A percentile compares a stretch with the other conserved stretches of the same genome.
Evolutionary conservation across 2,797 vertebrate species (phyloP).

Genomic region (Furcifer pardalis): DNA sequence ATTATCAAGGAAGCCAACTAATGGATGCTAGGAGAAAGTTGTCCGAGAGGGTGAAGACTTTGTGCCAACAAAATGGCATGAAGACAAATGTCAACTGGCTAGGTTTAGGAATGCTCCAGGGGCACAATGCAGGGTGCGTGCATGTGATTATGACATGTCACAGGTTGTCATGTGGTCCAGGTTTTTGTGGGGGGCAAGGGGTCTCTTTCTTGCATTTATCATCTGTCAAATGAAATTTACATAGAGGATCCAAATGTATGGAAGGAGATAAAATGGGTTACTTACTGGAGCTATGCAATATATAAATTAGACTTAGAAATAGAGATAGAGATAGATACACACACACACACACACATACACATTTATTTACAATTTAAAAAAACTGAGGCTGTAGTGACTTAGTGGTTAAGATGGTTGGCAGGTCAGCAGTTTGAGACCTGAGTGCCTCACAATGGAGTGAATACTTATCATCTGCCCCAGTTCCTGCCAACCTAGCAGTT

Average conservation of each 20-base stretch:
- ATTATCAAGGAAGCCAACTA: conserved; percentile 59
- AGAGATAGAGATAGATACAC: too few relatives aligned
- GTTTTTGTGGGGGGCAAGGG: too few relatives aligned
- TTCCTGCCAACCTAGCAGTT: too few relatives aligned
- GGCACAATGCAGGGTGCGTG: background rate
- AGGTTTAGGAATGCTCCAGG: background rate
- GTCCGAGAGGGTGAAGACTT: conserved; percentile 28
- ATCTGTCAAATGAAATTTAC: background rate
- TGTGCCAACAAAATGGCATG: background rate
- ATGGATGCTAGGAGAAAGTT: conserved; percentile 32
- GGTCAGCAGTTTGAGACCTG: too few relatives aligned
- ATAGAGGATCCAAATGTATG: background rate
- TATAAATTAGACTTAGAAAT: too few relatives aligned
- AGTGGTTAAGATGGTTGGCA: too few relatives aligned
- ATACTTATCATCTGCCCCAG: too few relatives aligned
- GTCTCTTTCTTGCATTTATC: too few relatives aligned
- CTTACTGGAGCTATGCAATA: background rate
- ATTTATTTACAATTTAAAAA: too few relatives aligned
- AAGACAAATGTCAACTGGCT: background rate
- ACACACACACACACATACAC: too few relatives aligned
- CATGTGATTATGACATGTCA: background rate
- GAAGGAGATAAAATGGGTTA: background rate
- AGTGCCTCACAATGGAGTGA: too few relatives aligned
- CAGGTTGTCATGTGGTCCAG: background rate
- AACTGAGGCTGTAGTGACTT: too few relatives aligned